phyloP scores from a whole-genome alignment of 2,888 invertebrate species.

The Rhingia rostrata region DNA sequence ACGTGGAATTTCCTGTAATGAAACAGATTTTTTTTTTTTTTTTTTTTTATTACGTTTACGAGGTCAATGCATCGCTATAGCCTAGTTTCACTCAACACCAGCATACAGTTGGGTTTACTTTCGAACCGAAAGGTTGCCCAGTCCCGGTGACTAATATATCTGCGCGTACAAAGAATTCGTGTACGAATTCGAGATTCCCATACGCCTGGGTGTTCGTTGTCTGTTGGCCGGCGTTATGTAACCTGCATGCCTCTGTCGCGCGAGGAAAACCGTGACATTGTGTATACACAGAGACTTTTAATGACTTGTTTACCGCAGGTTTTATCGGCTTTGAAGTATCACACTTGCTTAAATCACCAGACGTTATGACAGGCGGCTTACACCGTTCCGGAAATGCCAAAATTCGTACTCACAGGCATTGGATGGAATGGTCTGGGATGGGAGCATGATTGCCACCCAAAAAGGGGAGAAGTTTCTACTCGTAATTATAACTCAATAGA shows the following conservation, averaged over 20 bases:
- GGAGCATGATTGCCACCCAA: no score
- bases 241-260: conserved; percentile 11
- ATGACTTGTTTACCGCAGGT: conserved; percentile 56
- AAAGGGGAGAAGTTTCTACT: no score
- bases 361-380: conserved; percentile 24
- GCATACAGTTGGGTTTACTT: conserved; percentile 13
- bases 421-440: no score
- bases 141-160: conserved; percentile 33
- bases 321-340: conserved; percentile 42
- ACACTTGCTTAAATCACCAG: conserved; percentile 54
- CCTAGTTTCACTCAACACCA: conserved; percentile 46
- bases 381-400: conserved; percentile 61
- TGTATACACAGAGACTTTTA: conserved; percentile 32
- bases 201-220: not conserved
- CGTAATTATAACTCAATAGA: no score
- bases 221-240: conserved; percentile 39
- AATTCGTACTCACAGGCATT: conserved; percentile 45
- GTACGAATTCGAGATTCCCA: conserved; percentile 5
- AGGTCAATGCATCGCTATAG: conserved; percentile 55
- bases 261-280: conserved; percentile 38
- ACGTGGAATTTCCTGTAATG: conserved; percentile 59
- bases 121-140: conserved; percentile 1
- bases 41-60: no score
- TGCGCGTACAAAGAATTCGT: conserved; percentile 1
- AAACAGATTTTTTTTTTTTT: conserved; percentile 12